Evolutionary conservation across 2,888 invertebrate genomes (phyloP), one percentile per base, ranked within the genome.

Genomic region (Cheilosia impressa): DNA sequence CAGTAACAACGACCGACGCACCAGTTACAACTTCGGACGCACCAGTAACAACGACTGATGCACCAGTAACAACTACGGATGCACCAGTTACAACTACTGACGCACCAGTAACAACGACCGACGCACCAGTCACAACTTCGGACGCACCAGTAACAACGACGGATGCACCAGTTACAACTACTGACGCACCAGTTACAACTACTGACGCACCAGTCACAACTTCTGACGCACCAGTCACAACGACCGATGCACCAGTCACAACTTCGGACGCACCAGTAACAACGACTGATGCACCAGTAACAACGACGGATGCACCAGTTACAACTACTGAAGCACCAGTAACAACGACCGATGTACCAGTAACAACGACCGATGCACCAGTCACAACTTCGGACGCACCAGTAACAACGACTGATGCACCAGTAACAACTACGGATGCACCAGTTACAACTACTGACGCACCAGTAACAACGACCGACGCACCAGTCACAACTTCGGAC

Each of bases 61-160:
- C 38, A 7, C 55, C 73, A 13, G n/a, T 6, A 43, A 22, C 66
- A 13, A 22, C 57, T n/a, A 4, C 84, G 6, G 57, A 57, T 13
- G 47, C 17, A 24, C 38, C 55, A 6, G 13, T 55, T 1, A 24
- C 22, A 65, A 24, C 55, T 0, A 19, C 43, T 6, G 65, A 41
- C 2, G 47, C 13, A 10, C 31, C 65, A n/a, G 2, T 41, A 19
- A 47, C 65, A 19, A 62, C 53, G 1, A 62, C 71, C 0, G 53
- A 53, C 5, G 47, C 7, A 2, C 15, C 69, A 45, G 43, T 45
- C 0, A 17, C 34, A 9, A 34, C 71, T 0, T n/a, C 53, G 0
- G 55, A 45, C 1, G 31, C 2, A 58, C 58, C 45, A 77, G 50
- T 45, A 19, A 34, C 77, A 78, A 27, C 84, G 0, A 6, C 87